Conservation (phyloP, 37 sponge, comb jelly and placozoan genomes). For the Cladorhizidae sp. region DNA sequence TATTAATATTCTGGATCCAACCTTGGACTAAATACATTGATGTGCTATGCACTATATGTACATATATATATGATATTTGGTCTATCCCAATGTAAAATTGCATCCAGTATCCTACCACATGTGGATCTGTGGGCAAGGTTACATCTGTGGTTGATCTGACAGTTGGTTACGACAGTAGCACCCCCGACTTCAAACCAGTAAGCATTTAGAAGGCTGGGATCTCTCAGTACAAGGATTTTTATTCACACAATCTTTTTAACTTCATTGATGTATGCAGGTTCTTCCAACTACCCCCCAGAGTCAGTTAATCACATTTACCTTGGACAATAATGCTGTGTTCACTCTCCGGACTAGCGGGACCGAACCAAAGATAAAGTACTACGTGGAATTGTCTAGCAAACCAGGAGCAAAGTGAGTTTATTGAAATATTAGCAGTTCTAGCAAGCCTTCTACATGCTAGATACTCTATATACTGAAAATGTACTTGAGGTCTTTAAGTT, state of each 20-base stretch:
- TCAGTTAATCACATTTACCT: conserved; percentile 91
- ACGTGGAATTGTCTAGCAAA: conserved; percentile 74
- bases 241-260: background rate
- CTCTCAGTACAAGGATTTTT: background rate
- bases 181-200: conserved; percentile 73
- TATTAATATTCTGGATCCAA: no score
- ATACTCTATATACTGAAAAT: no score
- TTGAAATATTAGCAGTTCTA: no score
- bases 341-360: conserved; percentile 97
- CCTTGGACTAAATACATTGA: no score
- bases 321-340: conserved; percentile 85
- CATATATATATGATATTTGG: no score
- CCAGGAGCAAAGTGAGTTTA: conserved; percentile 56
- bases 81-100: no score
- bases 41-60: no score
- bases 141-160: conserved; percentile 84
- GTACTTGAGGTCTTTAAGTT: no score
- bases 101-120: conserved; percentile 72
- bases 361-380: conserved; percentile 99
- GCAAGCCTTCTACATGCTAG: no score
- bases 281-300: conserved; percentile 73
- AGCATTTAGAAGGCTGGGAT: background rate
- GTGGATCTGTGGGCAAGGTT: conserved; percentile 58
- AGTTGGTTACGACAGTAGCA: conserved; percentile 89
- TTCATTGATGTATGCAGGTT: conserved; percentile 31